Conservation (phyloP, 2,888 invertebrate genomes). For the Pollenia griseotomentosa region DNA sequence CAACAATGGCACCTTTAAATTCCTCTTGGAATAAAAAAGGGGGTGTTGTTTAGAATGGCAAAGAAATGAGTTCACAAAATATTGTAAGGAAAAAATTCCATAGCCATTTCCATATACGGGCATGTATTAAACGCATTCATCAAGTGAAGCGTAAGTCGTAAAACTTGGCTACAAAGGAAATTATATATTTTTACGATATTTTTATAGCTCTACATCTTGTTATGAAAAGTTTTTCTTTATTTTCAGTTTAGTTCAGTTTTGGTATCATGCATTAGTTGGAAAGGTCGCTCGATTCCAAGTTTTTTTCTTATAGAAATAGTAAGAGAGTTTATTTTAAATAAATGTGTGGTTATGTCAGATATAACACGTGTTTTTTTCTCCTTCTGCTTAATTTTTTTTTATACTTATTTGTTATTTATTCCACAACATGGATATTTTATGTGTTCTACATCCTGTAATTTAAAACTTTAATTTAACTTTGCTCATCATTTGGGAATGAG, state of each 20-base stretch:
- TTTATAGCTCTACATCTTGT: slow-evolving; percentile 67
- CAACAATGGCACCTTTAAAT: slow-evolving; percentile 55
- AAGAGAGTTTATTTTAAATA: slow-evolving; percentile 34
- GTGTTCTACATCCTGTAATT: slow-evolving; percentile 50
- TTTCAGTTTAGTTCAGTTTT: slow-evolving; percentile 47
- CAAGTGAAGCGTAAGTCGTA: slow-evolving; percentile 72
- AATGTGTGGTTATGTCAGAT: slow-evolving; percentile 21
- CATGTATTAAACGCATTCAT: slow-evolving; percentile 71
- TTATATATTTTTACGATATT: slow-evolving; percentile 74
- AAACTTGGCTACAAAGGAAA: slow-evolving; percentile 70
- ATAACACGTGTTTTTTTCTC: slow-evolving; percentile 63
- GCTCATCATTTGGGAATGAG: slow-evolving; percentile 6
- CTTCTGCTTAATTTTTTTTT: slow-evolving; percentile 24
- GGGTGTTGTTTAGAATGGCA: slow-evolving; percentile 37
- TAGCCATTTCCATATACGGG: slow-evolving; percentile 25
- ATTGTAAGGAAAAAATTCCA: slow-evolving; percentile 25
- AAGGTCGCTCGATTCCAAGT: slow-evolving; percentile 42
- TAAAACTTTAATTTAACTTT: slow-evolving; percentile 66
- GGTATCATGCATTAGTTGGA: slow-evolving; percentile 16
- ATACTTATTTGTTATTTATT: slow-evolving; percentile 40
- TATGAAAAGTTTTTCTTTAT: slow-evolving; percentile 64
- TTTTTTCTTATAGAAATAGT: neutral
- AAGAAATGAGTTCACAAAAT: slow-evolving; percentile 46
- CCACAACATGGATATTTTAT: slow-evolving; percentile 41
- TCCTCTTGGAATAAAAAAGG: slow-evolving; percentile 38